phyloP scores from a whole-genome alignment of 2,113 vertebrate species.

The Otocyon megalotis region DNA sequence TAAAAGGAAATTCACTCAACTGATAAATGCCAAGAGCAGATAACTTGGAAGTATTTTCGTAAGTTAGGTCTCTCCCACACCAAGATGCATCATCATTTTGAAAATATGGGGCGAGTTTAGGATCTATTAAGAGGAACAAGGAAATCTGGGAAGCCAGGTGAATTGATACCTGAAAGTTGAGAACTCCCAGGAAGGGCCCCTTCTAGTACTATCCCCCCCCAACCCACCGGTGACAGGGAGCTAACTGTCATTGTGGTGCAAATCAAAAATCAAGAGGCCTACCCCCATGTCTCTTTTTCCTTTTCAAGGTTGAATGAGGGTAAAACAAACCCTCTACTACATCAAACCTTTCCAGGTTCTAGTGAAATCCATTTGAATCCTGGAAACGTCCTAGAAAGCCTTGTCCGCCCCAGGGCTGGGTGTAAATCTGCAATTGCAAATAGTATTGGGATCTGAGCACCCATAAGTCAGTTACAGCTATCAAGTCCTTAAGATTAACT shows the following conservation, averaged over 20 bases:
- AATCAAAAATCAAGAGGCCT: neutral
- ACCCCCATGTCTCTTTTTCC: neutral
- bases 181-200: neutral
- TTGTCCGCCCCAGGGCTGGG: neutral
- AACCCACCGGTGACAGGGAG: neutral
- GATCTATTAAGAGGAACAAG: neutral
- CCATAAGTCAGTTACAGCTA: neutral
- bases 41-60: neutral
- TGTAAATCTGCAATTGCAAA: neutral
- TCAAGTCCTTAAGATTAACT: neutral
- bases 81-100: neutral
- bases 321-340: neutral
- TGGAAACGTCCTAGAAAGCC: neutral
- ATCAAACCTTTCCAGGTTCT: neutral
- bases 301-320: neutral
- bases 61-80: neutral
- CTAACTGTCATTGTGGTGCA: neutral
- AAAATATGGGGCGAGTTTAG: neutral
- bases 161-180: neutral
- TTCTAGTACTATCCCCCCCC: neutral
- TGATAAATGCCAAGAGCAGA: neutral
- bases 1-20: slow-evolving; percentile 6
- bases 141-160: neutral
- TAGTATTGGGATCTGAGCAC: neutral
- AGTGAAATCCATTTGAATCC: neutral